These are phyloP conservation scores for Alligator mississippiensis DNA, from an alignment of 2,113 vertebrate genomes.

Conservation along the genomic window DNA sequence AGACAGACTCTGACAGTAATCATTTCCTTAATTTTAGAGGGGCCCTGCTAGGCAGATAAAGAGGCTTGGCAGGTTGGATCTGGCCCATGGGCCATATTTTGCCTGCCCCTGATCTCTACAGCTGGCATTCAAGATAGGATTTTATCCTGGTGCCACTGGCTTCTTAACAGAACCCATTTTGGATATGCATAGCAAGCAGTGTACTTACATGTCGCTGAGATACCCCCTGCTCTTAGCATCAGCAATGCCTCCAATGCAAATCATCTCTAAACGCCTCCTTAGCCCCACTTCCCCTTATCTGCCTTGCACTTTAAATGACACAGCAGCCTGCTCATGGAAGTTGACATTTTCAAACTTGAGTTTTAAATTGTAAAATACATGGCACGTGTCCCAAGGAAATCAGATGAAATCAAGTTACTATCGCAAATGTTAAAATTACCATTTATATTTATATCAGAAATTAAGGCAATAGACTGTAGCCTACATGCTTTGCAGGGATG, in stretches of 20 bases:
- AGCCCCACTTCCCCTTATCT: slow-evolving; percentile 4
- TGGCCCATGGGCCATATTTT: too few relatives aligned
- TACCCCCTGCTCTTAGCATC: not conserved
- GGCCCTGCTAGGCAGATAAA: too few relatives aligned
- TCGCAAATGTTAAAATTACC: slow-evolving; percentile 55
- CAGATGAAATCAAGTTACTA: slow-evolving; percentile 28
- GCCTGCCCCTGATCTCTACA: not conserved
- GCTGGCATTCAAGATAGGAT: not conserved
- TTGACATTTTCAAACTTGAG: slow-evolving; percentile 48
- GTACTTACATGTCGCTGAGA: not conserved
- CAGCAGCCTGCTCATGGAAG: slow-evolving; percentile 8
- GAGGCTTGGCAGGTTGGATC: too few relatives aligned
- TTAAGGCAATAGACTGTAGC: not conserved
- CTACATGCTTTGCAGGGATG: not conserved
- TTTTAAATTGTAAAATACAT: slow-evolving; percentile 21
- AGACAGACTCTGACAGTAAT: too few relatives aligned
- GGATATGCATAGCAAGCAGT: not conserved
- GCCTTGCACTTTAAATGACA: not conserved
- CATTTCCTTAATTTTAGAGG: too few relatives aligned
- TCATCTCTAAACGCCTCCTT: not conserved
- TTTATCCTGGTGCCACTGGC: not conserved
- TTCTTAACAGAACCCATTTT: not conserved
- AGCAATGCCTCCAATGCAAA: slow-evolving; percentile 16
- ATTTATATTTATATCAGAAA: slow-evolving; percentile 42
- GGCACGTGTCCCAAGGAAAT: slow-evolving; percentile 30